Evolutionary conservation across 2,113 vertebrate species (phyloP).

Genomic region (Plecturocebus donacophilus): DNA sequence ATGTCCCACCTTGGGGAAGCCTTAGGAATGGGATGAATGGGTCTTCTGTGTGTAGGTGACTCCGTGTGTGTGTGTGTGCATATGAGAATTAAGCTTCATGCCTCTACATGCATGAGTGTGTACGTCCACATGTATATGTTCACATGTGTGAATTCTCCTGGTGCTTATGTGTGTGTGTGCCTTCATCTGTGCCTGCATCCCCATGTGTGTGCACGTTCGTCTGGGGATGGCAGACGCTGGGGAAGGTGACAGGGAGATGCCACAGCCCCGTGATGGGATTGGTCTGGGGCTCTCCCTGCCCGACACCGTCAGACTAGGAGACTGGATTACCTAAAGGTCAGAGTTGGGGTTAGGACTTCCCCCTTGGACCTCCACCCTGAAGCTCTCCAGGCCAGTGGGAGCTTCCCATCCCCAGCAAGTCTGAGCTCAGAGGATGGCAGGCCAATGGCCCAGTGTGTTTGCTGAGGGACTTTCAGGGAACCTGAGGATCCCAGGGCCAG

Average conservation of each 20-base stretch:
- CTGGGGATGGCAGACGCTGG: background rate
- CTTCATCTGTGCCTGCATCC: background rate
- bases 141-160: background rate
- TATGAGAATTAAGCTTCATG: background rate
- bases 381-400: background rate
- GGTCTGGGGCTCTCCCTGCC: background rate
- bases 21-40: background rate
- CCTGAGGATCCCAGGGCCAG: background rate
- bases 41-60: background rate
- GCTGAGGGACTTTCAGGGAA: background rate
- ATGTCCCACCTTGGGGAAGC: background rate
- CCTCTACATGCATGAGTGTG: accelerated
- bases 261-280: background rate
- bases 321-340: background rate
- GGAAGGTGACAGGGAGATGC: background rate
- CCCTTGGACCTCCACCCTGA: too few relatives aligned
- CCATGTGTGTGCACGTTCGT: accelerated
- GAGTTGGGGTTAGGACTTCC: background rate
- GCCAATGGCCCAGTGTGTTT: background rate
- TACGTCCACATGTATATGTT: accelerated
- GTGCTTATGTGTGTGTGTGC: background rate
- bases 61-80: accelerated
- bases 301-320: background rate
- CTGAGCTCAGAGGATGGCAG: background rate
- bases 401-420: background rate